phyloP scores from a whole-genome alignment of 2,888 invertebrate genomes.

The Aleiodes alternator region DNA sequence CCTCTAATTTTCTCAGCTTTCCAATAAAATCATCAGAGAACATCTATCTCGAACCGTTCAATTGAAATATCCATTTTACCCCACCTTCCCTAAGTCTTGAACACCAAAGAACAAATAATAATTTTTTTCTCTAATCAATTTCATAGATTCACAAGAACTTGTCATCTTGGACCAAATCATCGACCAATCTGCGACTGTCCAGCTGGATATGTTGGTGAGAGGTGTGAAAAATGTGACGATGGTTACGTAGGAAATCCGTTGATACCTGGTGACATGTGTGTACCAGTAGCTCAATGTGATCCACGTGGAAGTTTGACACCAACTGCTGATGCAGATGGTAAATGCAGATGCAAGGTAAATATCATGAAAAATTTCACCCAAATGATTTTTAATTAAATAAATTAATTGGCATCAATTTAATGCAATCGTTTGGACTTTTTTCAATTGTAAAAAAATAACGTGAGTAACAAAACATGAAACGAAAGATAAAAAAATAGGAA shows the following conservation, averaged over 20 bases:
- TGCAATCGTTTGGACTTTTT: slow-evolving; percentile 11
- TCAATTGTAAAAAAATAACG: slow-evolving; percentile 30
- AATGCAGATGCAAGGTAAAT: slow-evolving; percentile 83
- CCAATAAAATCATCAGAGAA: no score
- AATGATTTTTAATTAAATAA: slow-evolving; percentile 13
- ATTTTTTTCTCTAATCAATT: slow-evolving; percentile 9
- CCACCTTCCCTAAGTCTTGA: no score
- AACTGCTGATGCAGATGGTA: slow-evolving; percentile 77
- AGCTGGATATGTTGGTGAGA: slow-evolving; percentile 84
- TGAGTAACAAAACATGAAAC: slow-evolving; percentile 31
- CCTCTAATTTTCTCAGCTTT: no score
- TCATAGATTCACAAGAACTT: slow-evolving; percentile 86
- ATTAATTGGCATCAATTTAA: background rate
- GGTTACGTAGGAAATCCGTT: slow-evolving; percentile 91
- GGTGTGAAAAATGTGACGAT: slow-evolving; percentile 86
- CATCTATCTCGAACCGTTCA: no score
- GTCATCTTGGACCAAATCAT: slow-evolving; percentile 84
- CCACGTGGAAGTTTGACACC: slow-evolving; percentile 81
- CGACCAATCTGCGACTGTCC: slow-evolving; percentile 87
- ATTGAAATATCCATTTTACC: background rate
- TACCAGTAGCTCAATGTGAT: slow-evolving; percentile 81
- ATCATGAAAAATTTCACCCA: background rate
- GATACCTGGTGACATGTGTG: slow-evolving; percentile 85
- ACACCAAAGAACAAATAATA: background rate
- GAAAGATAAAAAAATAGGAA: no score